Conservation (phyloP, 2,797 vertebrate species). For the Onychomys torridus region DNA sequence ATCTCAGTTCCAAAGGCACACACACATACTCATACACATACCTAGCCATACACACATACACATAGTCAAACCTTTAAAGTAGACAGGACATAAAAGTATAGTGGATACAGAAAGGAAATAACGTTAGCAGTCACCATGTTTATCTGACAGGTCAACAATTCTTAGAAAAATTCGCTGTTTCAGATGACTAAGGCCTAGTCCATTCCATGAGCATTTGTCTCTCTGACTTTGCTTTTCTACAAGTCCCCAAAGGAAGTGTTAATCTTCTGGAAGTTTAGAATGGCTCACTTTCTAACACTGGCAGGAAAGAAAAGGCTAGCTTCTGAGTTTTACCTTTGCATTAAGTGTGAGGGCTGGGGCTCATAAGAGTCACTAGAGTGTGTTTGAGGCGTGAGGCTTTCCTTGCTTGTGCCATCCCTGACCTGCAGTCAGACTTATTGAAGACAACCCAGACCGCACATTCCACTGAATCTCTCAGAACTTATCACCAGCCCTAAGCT, state of each 20-base stretch:
- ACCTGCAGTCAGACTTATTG: slow-evolving; percentile 41
- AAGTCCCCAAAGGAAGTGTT: slow-evolving; percentile 62
- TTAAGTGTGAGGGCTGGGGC: background rate
- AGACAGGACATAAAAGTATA: background rate
- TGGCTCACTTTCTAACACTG: slow-evolving; percentile 62
- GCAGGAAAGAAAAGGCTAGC: slow-evolving; percentile 37
- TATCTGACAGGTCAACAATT: slow-evolving; percentile 62
- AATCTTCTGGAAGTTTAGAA: slow-evolving; percentile 55
- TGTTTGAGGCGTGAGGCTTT: background rate
- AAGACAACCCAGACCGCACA: slow-evolving; percentile 42
- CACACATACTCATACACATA: background rate
- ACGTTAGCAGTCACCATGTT: background rate
- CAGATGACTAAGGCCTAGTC: slow-evolving; percentile 48
- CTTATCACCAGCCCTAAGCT: slow-evolving; percentile 4
- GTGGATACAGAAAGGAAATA: slow-evolving; percentile 35
- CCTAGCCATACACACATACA: background rate
- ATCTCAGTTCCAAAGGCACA: background rate
- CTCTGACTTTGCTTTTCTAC: slow-evolving; percentile 38
- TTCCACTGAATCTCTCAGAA: slow-evolving; percentile 24
- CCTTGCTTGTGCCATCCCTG: slow-evolving; percentile 25
- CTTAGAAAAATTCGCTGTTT: slow-evolving; percentile 58
- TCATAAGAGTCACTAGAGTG: background rate
- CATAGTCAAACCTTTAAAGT: background rate
- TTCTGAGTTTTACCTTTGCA: slow-evolving; percentile 46
- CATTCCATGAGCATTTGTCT: slow-evolving; percentile 38